Evolutionary conservation across 2,797 vertebrate genomes (phyloP), one percentile per base, ranked within the genome.

Genomic region (Apogon talboti): DNA sequence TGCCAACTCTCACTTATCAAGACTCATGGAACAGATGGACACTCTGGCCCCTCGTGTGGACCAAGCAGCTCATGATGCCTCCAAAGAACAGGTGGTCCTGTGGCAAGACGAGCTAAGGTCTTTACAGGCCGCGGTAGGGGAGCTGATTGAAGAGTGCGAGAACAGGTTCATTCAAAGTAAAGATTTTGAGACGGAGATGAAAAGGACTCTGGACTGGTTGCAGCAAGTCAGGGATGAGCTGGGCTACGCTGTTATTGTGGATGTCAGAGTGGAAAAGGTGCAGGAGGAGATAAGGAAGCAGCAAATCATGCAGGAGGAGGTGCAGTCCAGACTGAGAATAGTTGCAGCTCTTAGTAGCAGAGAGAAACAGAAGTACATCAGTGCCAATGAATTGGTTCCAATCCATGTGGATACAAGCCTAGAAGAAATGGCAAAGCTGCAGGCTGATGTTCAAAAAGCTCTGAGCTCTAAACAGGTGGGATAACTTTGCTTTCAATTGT

Each of bases 261-360:
- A 97, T 11, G 93, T 95, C 41, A 94, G 93, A 77, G 92, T 97
- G 50, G 96, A 95, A 85, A 96, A 91, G 76, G 95, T 98, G 65
- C 97, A 99, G 80, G 97, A 99, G 86, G 98, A 98, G 90, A 97
- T 99, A 79, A 79, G 98, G 44, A 98, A 96, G 83, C 94, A 95
- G 85, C 98, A 99, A 58, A 98, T 98, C 76, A 95, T 98, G 71
- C 97, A 98, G 82, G 97, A 99, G 53, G 97, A 99, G 89, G 95
- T 98, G 0, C 96, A 96, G 79, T 99, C 98, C 1, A 94, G 95
- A 64, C 89, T 99, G 70, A 95, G 98, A 68, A 98, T 99, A 50
- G 95, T 98, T 89, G 95, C 93, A 3, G 97, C 97, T 1, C 86
- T 99, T n/a, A 96, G 96, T 56, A 92, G 83, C 87, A 95, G 94